These are phyloP conservation scores for Vanessa cardui DNA, from an alignment of 2,888 invertebrate genomes.

Conservation along the genomic window DNA sequence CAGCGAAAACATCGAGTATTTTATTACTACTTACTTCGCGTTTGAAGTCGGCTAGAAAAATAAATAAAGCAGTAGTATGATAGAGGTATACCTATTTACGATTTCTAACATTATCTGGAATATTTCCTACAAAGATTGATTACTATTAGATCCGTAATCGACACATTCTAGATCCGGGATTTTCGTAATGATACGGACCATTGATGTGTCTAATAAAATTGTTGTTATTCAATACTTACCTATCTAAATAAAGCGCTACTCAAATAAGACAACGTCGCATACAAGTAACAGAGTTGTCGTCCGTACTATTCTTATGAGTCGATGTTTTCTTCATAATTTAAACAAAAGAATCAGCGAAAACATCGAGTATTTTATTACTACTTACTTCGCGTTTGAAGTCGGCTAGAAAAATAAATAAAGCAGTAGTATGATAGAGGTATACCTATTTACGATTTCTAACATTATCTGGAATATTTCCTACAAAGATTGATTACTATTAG, in stretches of 20 bases:
- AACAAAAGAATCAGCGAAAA: too few species aligned
- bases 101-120: background rate
- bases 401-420: background rate
- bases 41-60: background rate
- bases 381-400: too few species aligned
- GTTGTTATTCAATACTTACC: too few species aligned
- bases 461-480: constrained; percentile 6
- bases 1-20: too few species aligned
- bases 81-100: background rate
- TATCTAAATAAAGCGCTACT: too few species aligned
- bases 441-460: background rate
- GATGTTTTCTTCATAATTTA: too few species aligned
- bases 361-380: too few species aligned
- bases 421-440: background rate
- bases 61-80: background rate
- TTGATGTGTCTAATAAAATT: constrained; percentile 49
- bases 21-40: too few species aligned
- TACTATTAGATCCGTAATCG: constrained; percentile 37
- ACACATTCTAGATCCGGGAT: constrained; percentile 50
- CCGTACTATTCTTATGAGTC: too few species aligned
- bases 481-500: constrained; percentile 40
- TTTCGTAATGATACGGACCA: constrained; percentile 64
- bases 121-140: constrained; percentile 36
- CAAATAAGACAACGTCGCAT: too few species aligned
- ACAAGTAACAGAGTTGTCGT: too few species aligned